phyloP scores from a whole-genome alignment of 2,797 vertebrate species.

The Neosalanx taihuensis region DNA sequence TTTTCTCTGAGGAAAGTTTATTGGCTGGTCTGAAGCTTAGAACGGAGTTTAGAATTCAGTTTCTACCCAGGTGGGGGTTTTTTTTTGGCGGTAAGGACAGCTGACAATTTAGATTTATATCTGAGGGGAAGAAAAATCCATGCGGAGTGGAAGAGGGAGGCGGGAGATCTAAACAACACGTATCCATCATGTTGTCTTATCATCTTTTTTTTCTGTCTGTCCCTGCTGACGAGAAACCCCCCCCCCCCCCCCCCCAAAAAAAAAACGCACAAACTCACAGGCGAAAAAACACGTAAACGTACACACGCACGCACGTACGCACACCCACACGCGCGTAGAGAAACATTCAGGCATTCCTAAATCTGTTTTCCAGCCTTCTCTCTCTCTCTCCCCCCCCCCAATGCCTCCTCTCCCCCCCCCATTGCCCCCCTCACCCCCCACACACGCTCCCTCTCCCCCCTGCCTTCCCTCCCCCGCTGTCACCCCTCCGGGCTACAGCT shows the following conservation, averaged over 20 bases:
- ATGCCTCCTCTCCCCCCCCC: not conserved
- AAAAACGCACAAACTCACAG: not conserved
- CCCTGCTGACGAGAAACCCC: constrained; percentile 6
- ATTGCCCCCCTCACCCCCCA: not conserved
- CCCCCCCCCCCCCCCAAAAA: not conserved
- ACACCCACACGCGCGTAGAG: not conserved
- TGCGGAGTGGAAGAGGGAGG: constrained; percentile 27
- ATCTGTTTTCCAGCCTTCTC: not conserved
- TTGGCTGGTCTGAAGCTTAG: constrained; percentile 2
- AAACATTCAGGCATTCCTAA: not conserved
- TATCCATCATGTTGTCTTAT: constrained; percentile 33
- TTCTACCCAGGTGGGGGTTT: constrained; percentile 5
- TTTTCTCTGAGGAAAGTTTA: not conserved
- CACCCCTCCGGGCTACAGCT: not conserved
- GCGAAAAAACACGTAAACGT: not conserved
- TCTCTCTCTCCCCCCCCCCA: not conserved
- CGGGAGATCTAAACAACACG: constrained; percentile 24
- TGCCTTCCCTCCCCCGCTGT: not conserved
- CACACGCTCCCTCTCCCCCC: not conserved
- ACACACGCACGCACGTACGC: not conserved
- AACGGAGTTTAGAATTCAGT: not conserved
- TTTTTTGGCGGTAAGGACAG: constrained; percentile 18
- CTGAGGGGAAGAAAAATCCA: constrained; percentile 28
- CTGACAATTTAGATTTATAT: constrained; percentile 37
- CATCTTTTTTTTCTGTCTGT: constrained; percentile 11